Conservation (phyloP, 1,140 invertebrate species). For the Monochamus saltuarius region DNA sequence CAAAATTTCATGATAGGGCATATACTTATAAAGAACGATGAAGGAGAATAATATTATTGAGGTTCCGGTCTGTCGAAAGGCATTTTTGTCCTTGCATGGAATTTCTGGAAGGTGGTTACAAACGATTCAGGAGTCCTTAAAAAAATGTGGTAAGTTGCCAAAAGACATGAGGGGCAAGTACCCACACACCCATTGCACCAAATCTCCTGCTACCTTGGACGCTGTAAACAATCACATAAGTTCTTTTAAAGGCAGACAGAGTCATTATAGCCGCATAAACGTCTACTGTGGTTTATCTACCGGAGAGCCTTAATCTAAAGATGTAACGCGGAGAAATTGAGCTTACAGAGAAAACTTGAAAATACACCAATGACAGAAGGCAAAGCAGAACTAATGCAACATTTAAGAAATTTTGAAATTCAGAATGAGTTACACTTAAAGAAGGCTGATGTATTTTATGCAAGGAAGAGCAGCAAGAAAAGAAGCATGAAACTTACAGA, state of each 20-base stretch:
- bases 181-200: background rate
- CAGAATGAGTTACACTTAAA: background rate
- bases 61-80: no score
- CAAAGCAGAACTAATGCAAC: no score
- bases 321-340: no score
- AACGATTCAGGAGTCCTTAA: background rate
- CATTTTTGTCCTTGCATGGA: no score
- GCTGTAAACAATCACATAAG: constrained; percentile 14
- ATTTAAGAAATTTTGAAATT: background rate
- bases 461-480: constrained; percentile 15
- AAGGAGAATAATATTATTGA: no score
- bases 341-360: no score
- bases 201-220: constrained; percentile 7
- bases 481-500: constrained; percentile 15
- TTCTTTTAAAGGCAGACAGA: constrained; percentile 7
- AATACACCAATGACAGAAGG: no score
- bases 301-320: constrained; percentile 24
- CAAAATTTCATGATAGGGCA: no score
- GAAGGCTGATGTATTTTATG: constrained; percentile 13
- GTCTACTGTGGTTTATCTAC: constrained; percentile 27
- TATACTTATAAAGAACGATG: no score
- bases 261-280: constrained; percentile 26
- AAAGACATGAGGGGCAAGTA: constrained; percentile 11
- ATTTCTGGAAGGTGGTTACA: no score
- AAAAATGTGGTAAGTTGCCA: constrained; percentile 1